phyloP scores from a whole-genome alignment of 92 coral and sea anemone genomes.

The Zoanthus gigantus region DNA sequence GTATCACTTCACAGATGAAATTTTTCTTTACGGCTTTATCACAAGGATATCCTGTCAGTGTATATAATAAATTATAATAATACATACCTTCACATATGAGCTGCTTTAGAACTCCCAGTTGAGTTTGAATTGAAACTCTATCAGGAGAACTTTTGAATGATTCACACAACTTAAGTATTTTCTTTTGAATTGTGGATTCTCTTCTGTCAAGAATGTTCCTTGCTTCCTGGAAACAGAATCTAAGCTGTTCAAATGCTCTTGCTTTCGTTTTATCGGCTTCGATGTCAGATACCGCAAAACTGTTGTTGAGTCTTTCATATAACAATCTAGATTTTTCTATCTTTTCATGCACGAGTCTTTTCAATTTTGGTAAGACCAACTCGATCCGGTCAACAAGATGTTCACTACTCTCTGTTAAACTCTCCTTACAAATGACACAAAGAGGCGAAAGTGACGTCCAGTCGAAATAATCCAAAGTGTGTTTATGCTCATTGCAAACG shows the following conservation, averaged over 20 bases:
- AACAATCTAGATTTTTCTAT: constrained; percentile 60
- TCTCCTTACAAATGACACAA: constrained; percentile 78
- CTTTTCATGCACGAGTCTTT: constrained; percentile 64
- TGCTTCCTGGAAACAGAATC: constrained; percentile 52
- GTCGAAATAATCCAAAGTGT: constrained; percentile 88
- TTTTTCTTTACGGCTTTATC: no score
- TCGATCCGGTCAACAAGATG: constrained; percentile 73
- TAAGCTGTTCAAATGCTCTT: constrained; percentile 49
- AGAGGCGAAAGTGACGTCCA: constrained; percentile 71
- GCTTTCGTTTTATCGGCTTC: constrained; percentile 53
- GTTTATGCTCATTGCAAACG: constrained; percentile 80
- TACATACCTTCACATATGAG: constrained; percentile 33
- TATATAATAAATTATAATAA: no score
- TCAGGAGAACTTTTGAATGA: constrained; percentile 53
- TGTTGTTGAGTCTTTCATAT: constrained; percentile 39
- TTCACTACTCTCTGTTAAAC: constrained; percentile 33
- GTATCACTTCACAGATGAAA: no score
- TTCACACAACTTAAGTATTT: constrained; percentile 30
- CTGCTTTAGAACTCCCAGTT: constrained; percentile 3
- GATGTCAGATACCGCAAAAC: constrained; percentile 32
- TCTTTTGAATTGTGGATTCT: constrained; percentile 53
- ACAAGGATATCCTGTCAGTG: no score
- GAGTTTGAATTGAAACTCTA: constrained; percentile 25
- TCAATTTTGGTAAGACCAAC: constrained; percentile 64
- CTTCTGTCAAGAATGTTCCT: constrained; percentile 61